Evolutionary conservation across 1,140 invertebrate genomes (phyloP).

Genomic region (Drosophila bifasciata): DNA sequence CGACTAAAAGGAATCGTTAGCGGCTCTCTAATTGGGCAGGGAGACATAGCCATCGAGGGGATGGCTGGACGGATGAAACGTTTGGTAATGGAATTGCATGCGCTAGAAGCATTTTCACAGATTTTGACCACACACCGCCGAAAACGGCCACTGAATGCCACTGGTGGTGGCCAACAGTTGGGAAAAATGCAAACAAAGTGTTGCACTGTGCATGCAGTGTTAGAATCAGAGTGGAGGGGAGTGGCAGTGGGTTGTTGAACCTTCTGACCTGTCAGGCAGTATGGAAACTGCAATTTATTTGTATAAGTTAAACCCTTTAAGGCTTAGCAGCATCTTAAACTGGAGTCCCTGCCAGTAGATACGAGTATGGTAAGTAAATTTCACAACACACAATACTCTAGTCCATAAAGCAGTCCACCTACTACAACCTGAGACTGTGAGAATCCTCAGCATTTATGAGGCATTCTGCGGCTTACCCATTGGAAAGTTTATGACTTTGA

Average conservation of each 20-base stretch:
- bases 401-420: slow-evolving; percentile 41
- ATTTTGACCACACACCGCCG: slow-evolving; percentile 13
- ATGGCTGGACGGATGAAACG: slow-evolving; percentile 37
- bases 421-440: slow-evolving; percentile 22
- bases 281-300: background rate
- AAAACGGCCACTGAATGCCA: background rate
- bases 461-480: slow-evolving; percentile 60
- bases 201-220: background rate
- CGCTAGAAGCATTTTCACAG: slow-evolving; percentile 49
- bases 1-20: slow-evolving; percentile 47
- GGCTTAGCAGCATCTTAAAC: no score
- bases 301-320: background rate
- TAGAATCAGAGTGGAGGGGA: no score
- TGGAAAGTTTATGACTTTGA: slow-evolving; percentile 80
- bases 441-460: slow-evolving; percentile 51
- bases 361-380: background rate
- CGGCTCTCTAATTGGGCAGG: slow-evolving; percentile 40
- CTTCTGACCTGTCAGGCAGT: no score
- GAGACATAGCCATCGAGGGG: background rate
- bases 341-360: no score
- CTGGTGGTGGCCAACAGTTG: slow-evolving; percentile 1
- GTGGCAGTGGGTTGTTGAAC: no score
- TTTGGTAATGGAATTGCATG: slow-evolving; percentile 45
- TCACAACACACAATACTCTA: slow-evolving; percentile 7
- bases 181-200: slow-evolving; percentile 8